A percentile compares a stretch with the other conserved stretches of the same genome.
Evolutionary conservation across 2,113 vertebrate genomes (phyloP).

Genomic region (Capreolus pygargus): DNA sequence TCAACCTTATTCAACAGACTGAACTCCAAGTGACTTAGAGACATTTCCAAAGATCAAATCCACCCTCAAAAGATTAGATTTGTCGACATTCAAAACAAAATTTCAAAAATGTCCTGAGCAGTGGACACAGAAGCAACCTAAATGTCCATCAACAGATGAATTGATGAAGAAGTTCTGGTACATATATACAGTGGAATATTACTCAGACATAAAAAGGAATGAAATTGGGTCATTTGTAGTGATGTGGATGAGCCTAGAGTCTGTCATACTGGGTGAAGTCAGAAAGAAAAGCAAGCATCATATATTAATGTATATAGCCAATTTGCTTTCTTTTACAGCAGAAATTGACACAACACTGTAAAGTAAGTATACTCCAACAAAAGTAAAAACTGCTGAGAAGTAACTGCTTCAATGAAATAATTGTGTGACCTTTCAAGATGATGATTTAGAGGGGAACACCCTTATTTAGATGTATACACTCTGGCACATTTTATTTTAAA

Average conservation of each 20-base stretch:
- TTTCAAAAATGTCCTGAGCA: background rate
- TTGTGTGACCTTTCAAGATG: background rate
- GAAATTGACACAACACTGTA: background rate
- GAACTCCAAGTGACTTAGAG: background rate
- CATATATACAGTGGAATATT: background rate
- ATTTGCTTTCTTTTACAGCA: background rate
- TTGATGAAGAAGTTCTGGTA: background rate
- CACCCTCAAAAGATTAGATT: background rate
- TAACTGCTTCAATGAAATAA: background rate
- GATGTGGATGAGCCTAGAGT: background rate
- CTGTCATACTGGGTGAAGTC: background rate
- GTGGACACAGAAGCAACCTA: background rate
- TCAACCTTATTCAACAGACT: background rate
- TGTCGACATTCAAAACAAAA: background rate
- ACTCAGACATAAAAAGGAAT: background rate
- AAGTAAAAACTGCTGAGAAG: background rate
- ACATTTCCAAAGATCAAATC: conserved; percentile 15
- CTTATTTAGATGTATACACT: background rate
- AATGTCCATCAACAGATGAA: background rate
- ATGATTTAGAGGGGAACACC: background rate
- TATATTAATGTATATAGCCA: background rate
- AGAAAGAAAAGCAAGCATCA: background rate
- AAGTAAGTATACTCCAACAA: background rate
- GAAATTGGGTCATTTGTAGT: background rate
- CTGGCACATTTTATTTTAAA: background rate